These are phyloP conservation scores for Otus sunia DNA, from an alignment of 2,113 vertebrate species.

Conservation along the genomic window DNA sequence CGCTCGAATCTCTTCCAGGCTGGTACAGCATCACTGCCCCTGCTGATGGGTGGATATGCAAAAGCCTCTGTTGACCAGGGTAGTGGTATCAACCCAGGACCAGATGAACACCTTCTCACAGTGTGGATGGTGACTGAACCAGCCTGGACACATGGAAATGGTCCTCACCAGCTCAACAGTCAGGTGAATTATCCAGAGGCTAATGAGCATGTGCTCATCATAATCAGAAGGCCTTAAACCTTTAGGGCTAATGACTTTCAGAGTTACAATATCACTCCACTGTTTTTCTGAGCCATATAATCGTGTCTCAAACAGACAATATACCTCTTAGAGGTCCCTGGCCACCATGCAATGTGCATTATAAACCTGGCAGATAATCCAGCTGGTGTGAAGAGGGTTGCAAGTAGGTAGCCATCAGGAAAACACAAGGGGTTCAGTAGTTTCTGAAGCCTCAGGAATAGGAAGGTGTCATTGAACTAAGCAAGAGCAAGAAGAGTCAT, in stretches of 20 bases:
- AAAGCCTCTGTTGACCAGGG: not conserved
- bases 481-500: not conserved
- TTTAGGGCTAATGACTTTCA: not conserved
- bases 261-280: not conserved
- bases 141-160: not conserved
- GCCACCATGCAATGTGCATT: too few species aligned
- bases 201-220: accelerated
- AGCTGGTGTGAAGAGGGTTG: not conserved
- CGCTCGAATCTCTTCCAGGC: not conserved
- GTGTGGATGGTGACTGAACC: not conserved
- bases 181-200: not conserved
- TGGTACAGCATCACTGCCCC: accelerated
- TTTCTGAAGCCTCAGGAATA: not conserved
- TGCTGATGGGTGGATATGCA: not conserved
- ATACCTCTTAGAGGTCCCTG: not conserved
- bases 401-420: not conserved
- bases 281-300: not conserved
- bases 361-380: not conserved
- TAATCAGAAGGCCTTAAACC: not conserved
- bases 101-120: not conserved
- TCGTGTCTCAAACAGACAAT: not conserved
- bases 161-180: not conserved
- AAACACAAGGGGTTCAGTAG: not conserved
- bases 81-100: not conserved
- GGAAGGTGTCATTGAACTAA: not conserved